Conservation (phyloP, 2,888 invertebrate genomes). For the Psylliodes chrysocephalus region DNA sequence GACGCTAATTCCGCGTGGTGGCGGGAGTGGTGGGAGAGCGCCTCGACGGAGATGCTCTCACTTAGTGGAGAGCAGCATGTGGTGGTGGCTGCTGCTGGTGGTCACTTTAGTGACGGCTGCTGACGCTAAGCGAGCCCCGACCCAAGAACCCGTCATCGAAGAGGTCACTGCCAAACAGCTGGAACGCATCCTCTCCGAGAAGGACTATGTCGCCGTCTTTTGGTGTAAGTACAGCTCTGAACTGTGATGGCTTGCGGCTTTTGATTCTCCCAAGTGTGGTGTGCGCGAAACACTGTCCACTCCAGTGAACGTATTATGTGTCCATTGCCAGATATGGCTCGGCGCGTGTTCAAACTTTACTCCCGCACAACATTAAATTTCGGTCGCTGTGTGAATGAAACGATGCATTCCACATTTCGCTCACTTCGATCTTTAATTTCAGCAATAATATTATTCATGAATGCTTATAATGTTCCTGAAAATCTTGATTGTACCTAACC, state of each 20-base stretch:
- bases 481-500: neutral
- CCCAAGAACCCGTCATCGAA: slow-evolving; percentile 83
- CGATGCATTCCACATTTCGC: neutral
- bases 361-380: slow-evolving; percentile 29
- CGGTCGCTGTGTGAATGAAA: slow-evolving; percentile 9
- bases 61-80: slow-evolving; percentile 63
- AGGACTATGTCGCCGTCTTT: slow-evolving; percentile 95
- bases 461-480: neutral
- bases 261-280: slow-evolving; percentile 26
- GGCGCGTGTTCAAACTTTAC: slow-evolving; percentile 42
- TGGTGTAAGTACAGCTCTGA: slow-evolving; percentile 87
- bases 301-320: slow-evolving; percentile 42
- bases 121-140: slow-evolving; percentile 59
- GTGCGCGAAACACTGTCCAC: slow-evolving; percentile 22
- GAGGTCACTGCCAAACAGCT: slow-evolving; percentile 93
- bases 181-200: slow-evolving; percentile 87
- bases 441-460: neutral
- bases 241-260: neutral
- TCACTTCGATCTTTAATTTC: neutral
- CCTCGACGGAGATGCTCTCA: slow-evolving; percentile 56
- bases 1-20: slow-evolving; percentile 24
- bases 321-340: slow-evolving; percentile 63
- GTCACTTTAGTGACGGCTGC: slow-evolving; percentile 65
- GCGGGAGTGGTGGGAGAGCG: slow-evolving; percentile 54
- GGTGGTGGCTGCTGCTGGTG: slow-evolving; percentile 68